These are phyloP conservation scores for Melanophora roralis DNA, from an alignment of 2,888 invertebrate genomes.

Conservation along the genomic window DNA sequence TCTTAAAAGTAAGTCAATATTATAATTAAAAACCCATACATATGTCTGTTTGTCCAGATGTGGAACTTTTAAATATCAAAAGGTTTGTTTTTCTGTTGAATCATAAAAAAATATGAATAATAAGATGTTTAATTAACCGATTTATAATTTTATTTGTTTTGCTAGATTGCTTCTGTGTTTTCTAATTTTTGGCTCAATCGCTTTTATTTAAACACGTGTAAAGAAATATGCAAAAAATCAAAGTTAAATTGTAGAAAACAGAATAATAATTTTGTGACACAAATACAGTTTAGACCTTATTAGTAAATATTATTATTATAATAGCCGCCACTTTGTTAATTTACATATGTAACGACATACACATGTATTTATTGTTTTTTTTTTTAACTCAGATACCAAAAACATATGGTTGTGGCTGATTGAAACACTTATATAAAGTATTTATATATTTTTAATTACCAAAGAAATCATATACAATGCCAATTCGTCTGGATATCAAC, in stretches of 20 bases:
- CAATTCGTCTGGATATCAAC: too few relatives aligned
- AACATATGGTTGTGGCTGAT: too few relatives aligned
- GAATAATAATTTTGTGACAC: too few relatives aligned
- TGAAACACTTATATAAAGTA: too few relatives aligned
- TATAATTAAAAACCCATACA: too few relatives aligned
- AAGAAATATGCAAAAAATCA: background rate
- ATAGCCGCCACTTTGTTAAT: background rate
- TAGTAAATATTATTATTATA: too few relatives aligned
- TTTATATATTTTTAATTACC: too few relatives aligned
- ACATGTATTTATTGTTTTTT: background rate
- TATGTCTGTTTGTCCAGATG: too few relatives aligned
- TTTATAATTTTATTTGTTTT: background rate
- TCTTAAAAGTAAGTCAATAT: too few relatives aligned
- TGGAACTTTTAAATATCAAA: background rate
- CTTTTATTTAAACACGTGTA: slow-evolving; percentile 5
- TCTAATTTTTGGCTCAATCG: background rate
- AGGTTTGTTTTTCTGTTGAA: background rate
- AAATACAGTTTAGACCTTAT: too few relatives aligned
- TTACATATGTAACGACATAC: background rate
- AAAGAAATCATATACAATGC: too few relatives aligned
- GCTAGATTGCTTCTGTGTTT: background rate
- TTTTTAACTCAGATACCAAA: too few relatives aligned
- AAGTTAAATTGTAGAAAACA: background rate
- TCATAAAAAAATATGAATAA: background rate
- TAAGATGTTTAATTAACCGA: background rate